These are phyloP conservation scores for Apoda limacodes DNA, from an alignment of 2,888 invertebrate genomes.

Conservation along the genomic window DNA sequence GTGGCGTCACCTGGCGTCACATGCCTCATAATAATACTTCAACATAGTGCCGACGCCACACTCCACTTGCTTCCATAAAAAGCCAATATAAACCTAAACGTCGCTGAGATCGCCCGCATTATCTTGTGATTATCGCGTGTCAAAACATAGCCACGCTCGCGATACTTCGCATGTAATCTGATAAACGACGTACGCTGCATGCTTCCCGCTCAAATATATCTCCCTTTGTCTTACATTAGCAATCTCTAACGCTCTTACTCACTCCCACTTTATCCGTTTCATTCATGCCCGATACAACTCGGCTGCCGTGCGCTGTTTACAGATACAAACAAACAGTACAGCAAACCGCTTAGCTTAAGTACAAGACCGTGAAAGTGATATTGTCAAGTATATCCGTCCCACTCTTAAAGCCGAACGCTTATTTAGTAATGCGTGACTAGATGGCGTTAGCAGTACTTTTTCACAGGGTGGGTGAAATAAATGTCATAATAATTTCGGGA, in stretches of 20 bases:
- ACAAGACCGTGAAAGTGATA: slow-evolving; percentile 69
- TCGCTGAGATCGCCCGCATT: slow-evolving; percentile 65
- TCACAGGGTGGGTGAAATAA: slow-evolving; percentile 40
- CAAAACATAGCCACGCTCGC: slow-evolving; percentile 71
- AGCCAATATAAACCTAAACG: slow-evolving; percentile 68
- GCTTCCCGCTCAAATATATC: slow-evolving; percentile 45
- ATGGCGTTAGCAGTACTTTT: slow-evolving; percentile 56
- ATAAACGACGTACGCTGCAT: slow-evolving; percentile 71
- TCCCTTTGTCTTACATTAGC: slow-evolving; percentile 32
- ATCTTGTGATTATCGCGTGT: slow-evolving; percentile 72
- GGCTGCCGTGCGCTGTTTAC: slow-evolving; percentile 66
- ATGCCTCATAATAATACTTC: slow-evolving; percentile 28
- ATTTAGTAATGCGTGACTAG: slow-evolving; percentile 38
- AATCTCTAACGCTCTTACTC: slow-evolving; percentile 30
- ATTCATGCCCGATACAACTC: slow-evolving; percentile 69
- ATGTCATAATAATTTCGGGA: slow-evolving; percentile 62
- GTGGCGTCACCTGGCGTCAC: slow-evolving; percentile 34
- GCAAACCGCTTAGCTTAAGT: slow-evolving; percentile 70
- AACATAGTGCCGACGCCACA: slow-evolving; percentile 38
- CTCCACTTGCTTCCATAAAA: slow-evolving; percentile 51
- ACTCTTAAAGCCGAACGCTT: slow-evolving; percentile 49
- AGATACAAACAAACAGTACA: slow-evolving; percentile 70
- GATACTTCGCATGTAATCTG: slow-evolving; percentile 71
- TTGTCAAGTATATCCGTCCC: slow-evolving; percentile 61
- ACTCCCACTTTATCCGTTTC: slow-evolving; percentile 59